Percentiles rank a stretch among this genome's conserved stretches.
Evolutionary conservation across 2,113 vertebrate species (phyloP).

Genomic region (Scalopus aquaticus): DNA sequence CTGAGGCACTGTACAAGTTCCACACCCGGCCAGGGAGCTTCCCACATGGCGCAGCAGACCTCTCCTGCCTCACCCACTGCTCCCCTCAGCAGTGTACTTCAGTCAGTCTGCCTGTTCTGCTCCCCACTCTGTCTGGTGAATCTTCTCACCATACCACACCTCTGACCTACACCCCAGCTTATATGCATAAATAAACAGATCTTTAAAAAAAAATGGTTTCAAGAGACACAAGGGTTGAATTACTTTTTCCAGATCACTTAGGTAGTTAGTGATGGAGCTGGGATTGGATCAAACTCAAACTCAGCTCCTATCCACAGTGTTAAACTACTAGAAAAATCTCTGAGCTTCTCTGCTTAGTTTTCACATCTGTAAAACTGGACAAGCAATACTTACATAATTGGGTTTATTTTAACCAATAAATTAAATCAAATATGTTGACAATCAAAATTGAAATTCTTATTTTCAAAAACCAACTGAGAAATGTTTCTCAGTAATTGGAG

Average conservation of each 20-base stretch:
- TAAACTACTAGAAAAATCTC: neutral
- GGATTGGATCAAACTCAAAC: neutral
- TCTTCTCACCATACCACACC: too few species aligned
- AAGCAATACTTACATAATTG: slow-evolving; percentile 22
- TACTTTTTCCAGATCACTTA: neutral
- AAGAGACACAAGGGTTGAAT: neutral
- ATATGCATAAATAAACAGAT: too few species aligned
- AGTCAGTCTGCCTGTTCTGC: too few species aligned
- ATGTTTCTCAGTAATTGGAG: slow-evolving; percentile 51
- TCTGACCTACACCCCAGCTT: too few species aligned
- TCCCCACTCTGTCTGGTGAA: too few species aligned
- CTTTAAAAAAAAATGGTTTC: neutral
- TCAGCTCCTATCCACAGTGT: neutral
- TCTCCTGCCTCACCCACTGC: too few species aligned
- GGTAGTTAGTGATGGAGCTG: neutral
- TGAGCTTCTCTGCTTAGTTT: neutral
- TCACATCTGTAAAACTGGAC: neutral
- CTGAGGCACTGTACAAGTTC: too few species aligned
- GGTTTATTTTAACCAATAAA: slow-evolving; percentile 60
- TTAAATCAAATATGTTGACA: slow-evolving; percentile 52
- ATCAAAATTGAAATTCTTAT: slow-evolving; percentile 52
- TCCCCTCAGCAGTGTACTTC: too few species aligned
- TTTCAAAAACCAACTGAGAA: slow-evolving; percentile 35
- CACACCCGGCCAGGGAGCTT: too few species aligned
- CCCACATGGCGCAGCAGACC: too few species aligned